Evolutionary conservation across 2,113 vertebrate species (phyloP).

Genomic region (Zosterops hypoxanthus): DNA sequence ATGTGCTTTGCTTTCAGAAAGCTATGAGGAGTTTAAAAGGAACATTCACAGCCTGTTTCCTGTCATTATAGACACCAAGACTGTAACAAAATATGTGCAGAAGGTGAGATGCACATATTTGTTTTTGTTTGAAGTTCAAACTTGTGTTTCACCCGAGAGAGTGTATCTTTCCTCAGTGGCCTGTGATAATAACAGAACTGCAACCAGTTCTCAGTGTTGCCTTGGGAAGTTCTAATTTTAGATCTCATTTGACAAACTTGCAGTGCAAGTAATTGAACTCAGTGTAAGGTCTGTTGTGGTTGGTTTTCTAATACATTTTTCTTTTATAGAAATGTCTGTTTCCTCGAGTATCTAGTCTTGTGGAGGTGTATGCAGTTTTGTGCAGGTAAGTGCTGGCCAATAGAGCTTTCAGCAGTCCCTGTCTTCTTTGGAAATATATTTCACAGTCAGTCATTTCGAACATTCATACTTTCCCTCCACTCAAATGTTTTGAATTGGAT

Average conservation of each 20-base stretch:
- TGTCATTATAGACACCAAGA: constrained; percentile 78
- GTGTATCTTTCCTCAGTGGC: neutral
- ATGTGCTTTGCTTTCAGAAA: constrained; percentile 60
- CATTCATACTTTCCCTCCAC: neutral
- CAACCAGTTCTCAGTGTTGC: neutral
- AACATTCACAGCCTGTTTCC: constrained; percentile 78
- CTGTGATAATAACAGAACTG: neutral
- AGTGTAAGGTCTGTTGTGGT: neutral
- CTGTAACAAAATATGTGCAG: constrained; percentile 69
- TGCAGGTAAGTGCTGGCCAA: constrained; percentile 51
- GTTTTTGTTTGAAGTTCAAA: neutral
- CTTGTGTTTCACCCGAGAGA: neutral
- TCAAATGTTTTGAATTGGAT: neutral
- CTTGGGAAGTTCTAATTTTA: neutral
- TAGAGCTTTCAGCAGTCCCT: neutral
- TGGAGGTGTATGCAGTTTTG: constrained; percentile 51
- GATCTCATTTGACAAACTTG: neutral
- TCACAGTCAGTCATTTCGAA: neutral
- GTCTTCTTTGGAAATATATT: neutral
- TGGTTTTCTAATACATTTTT: neutral
- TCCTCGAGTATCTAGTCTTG: constrained; percentile 63
- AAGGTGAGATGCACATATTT: constrained; percentile 57
- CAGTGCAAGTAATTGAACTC: neutral
- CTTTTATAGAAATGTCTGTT: constrained; percentile 59
- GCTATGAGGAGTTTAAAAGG: constrained; percentile 76